Evolutionary conservation across 2,888 invertebrate species (phyloP), one percentile per base, ranked within the genome.

Genomic region (Hirtodrosophila cameraria): DNA sequence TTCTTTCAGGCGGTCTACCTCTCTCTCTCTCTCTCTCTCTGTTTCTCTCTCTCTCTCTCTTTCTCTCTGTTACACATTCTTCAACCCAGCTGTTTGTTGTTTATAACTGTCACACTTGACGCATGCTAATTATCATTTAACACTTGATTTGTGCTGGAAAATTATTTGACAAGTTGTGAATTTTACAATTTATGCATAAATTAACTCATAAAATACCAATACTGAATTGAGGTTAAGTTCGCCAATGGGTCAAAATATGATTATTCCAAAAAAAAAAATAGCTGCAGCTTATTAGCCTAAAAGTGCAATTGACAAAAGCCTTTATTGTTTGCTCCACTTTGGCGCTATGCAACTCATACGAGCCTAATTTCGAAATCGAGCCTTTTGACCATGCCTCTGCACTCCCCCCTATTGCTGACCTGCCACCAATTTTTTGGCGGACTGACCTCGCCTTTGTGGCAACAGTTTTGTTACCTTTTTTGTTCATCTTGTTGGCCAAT

Each of bases 151-250:
- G 53, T n/a, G 38, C 63, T 63, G 41, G 35, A 78, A 80, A 78
- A 82, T 75, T 41, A 41, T 63, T 61, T 63, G 13, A 69, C 35
- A 58, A 36, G 11, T 50, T 67, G 75, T 69, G 28, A 65, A 78
- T 72, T 65, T 68, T 38, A 0, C 36, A 38, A 67, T 84, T 77
- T 67, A 28, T 13, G 6, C 25, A 23, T 18, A 60, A 55, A 55
- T 46, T 25, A 58, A 41, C 3, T 35, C 11, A 6, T n/a, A 30
- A 52, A 73, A 63, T 55, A 58, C 52, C 31, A 15, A 20, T 20
- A 6, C 8, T 30, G 3, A 1, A 25, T 36, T 8, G n/a, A 23
- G 43, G 12, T 46, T 49, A 53, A 38, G 35, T 53, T 46, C 49
- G 41, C 7, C 52, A 57, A 57, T 62, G 41, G 68, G 70, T 70